Conservation (phyloP, 1,140 invertebrate species). For the Teleopsis dalmanni region DNA sequence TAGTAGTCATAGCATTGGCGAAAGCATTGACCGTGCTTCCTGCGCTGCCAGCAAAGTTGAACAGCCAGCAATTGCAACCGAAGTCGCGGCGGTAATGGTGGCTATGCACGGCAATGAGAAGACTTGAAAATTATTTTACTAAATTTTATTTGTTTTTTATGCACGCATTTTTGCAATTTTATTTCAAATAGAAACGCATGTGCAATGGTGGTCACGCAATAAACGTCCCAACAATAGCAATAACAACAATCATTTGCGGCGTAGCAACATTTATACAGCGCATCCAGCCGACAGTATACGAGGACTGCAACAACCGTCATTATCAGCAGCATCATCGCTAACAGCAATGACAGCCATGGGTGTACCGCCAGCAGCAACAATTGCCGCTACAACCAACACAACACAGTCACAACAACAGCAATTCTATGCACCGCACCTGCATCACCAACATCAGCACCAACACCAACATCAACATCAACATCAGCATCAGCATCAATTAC, state of each 20-base stretch:
- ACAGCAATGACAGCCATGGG: conserved; percentile 17
- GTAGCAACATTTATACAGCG: conserved; percentile 41
- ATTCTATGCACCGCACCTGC: conserved; percentile 15
- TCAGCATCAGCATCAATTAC: conserved; percentile 18
- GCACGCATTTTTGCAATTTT: background rate
- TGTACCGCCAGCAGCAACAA: conserved; percentile 13
- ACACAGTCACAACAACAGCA: conserved; percentile 11
- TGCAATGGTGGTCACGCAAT: conserved; percentile 43
- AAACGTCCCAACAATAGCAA: conserved; percentile 30
- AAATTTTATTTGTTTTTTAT: background rate
- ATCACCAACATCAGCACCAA: conserved; percentile 13
- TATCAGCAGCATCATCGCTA: conserved; percentile 16
- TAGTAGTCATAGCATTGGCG: background rate
- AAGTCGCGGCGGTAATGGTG: conserved; percentile 14
- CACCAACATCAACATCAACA: conserved; percentile 14
- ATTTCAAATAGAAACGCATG: conserved; percentile 31
- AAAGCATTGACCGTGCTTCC: background rate
- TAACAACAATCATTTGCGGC: conserved; percentile 40
- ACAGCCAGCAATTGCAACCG: background rate
- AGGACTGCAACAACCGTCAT: conserved; percentile 26
- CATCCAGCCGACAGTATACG: conserved; percentile 41
- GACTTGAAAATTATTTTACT: background rate
- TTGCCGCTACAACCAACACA: conserved; percentile 10
- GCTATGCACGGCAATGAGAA: conserved; percentile 10
- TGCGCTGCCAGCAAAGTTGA: background rate